Evolutionary conservation across 2,888 invertebrate species (phyloP), one percentile per base, ranked within the genome.

Genomic region (Girardia tigrina): DNA sequence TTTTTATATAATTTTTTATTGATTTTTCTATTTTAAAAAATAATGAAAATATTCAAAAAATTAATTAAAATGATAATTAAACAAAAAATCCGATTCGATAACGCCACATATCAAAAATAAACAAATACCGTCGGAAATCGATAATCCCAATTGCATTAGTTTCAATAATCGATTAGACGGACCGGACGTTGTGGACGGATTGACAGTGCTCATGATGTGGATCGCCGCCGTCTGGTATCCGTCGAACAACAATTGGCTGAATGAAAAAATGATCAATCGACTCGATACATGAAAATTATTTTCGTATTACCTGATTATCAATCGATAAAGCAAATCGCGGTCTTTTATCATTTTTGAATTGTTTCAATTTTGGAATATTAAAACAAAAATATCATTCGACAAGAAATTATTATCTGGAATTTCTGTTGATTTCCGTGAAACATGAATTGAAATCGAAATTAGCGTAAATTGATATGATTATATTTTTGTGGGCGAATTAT

Each of bases 181-280:
- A 0, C 97, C 92, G 82, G 94, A 94, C 16, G 78, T 70, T 0
- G 92, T 90, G 29, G 93, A 92, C 0, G 93, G 91, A 81, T 93
- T 91, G 0, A 92, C 90, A 29, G 90, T 87, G 74, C 89, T 88
- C 0, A 92, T 89, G 76, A 98, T 84, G 73, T 89, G 90, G 0
- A 91, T 89, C 0, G 94, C 97, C 73, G 95, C 87, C n/a, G 89
- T 89, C 83, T 94, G 92, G 83, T 93, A 90, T 0, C 97, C 97
- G 88, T 98, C 98, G 82, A 98, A 97, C 84, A 91, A 92, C 74
- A 99, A 86, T 84, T 98, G 98, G 81, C 98, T 98, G 80, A 12
- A 74, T 23, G 26, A 29, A 29, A 8, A 20, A 29, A 72, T 29
- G 29, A 27, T 23, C 12, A 20, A 72, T 12, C 36, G 72, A 29